Evolutionary conservation across 2,888 invertebrate genomes (phyloP).

Genomic region (Apeira syringaria): DNA sequence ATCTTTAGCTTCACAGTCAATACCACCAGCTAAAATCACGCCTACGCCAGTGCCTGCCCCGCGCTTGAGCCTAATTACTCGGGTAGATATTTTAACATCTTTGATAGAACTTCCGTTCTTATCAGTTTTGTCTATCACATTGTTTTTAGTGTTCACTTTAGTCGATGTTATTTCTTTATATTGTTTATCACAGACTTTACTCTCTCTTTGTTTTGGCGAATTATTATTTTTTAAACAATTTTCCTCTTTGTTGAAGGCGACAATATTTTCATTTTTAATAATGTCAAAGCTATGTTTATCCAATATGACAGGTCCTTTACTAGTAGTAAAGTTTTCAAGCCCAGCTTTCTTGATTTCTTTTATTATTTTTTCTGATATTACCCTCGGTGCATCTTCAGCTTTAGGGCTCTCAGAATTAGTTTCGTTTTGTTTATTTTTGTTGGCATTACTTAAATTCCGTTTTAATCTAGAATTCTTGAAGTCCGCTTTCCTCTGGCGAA

Average conservation of each 20-base stretch:
- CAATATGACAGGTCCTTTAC: conserved; percentile 32
- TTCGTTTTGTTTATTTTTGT: conserved; percentile 66
- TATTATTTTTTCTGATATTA: conserved; percentile 61
- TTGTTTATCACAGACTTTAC: conserved; percentile 27
- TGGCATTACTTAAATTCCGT: conserved; percentile 67
- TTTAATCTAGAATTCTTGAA: conserved; percentile 75
- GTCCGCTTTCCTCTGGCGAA: conserved; percentile 72
- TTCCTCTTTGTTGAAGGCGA: conserved; percentile 36
- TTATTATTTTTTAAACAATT: conserved; percentile 38
- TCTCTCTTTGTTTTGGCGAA: conserved; percentile 34
- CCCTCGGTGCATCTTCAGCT: conserved; percentile 58
- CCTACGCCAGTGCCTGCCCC: conserved; percentile 88
- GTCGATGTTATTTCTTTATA: conserved; percentile 35
- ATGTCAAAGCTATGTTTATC: conserved; percentile 42
- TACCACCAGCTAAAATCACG: conserved; percentile 94
- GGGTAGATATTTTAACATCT: conserved; percentile 49
- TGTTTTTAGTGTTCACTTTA: conserved; percentile 34
- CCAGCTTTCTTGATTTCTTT: conserved; percentile 66
- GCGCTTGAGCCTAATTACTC: conserved; percentile 60
- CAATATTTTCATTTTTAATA: conserved; percentile 36
- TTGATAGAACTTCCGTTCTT: conserved; percentile 33
- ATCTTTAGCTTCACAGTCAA: conserved; percentile 95
- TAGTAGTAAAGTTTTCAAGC: conserved; percentile 51
- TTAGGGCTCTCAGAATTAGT: conserved; percentile 52
- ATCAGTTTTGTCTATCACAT: conserved; percentile 36